Percentiles rank a stretch among this genome's conserved stretches.
Conservation (phyloP, 2,113 vertebrate genomes). For the Bolborhynchus lineola region DNA sequence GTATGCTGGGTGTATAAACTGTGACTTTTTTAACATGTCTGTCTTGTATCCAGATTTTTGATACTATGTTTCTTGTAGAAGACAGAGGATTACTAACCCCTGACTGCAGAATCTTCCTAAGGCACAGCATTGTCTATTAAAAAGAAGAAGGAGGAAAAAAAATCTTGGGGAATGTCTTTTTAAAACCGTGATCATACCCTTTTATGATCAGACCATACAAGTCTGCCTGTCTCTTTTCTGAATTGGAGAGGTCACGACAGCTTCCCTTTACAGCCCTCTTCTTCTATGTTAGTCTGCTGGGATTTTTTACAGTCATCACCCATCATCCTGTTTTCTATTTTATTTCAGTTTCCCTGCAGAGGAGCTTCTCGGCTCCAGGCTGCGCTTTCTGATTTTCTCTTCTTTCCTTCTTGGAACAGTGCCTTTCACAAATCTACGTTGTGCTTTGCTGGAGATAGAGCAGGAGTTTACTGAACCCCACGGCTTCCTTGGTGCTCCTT, state of each 20-base stretch:
- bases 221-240: neutral
- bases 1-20: conserved; percentile 2
- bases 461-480: neutral
- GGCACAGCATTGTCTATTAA: neutral
- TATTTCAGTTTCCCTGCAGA: neutral
- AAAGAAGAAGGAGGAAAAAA: neutral
- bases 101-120: neutral
- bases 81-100: neutral
- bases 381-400: neutral
- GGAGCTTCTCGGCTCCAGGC: neutral
- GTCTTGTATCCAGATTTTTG: neutral
- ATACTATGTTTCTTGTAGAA: neutral
- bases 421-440: neutral
- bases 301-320: neutral
- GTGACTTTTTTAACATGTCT: neutral
- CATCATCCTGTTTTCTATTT: neutral
- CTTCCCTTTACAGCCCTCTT: neutral
- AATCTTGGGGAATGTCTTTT: neutral
- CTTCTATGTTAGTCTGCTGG: neutral
- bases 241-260: neutral
- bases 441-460: neutral
- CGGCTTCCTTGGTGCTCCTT: neutral
- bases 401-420: neutral
- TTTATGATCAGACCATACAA: neutral
- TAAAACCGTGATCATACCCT: neutral